A percentile compares a stretch with the other conserved stretches of the same genome.
Conservation (phyloP, 2,888 invertebrate genomes). For the Thereva unica region DNA sequence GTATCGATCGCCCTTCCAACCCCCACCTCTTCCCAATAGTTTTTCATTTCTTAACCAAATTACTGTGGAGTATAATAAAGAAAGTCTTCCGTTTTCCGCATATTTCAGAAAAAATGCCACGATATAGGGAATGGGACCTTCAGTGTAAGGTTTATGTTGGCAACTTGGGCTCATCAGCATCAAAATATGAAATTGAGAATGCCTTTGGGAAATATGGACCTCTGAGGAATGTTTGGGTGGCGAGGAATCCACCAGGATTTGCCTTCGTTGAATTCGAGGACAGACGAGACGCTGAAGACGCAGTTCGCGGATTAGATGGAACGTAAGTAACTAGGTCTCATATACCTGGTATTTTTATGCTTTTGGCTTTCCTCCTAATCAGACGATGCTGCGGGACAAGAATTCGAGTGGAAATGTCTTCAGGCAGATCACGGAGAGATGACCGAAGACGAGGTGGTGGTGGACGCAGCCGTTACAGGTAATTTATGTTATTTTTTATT, state of each 20-base stretch:
- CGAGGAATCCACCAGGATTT: slow-evolving; percentile 87
- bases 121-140: slow-evolving; percentile 74
- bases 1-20: no score
- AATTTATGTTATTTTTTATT: slow-evolving; percentile 20
- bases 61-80: no score
- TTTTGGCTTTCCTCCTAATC: slow-evolving; percentile 46
- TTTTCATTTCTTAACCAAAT: no score
- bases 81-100: no score
- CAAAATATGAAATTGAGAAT: slow-evolving; percentile 82
- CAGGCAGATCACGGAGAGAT: slow-evolving; percentile 77
- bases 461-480: slow-evolving; percentile 48
- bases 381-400: slow-evolving; percentile 88
- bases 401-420: slow-evolving; percentile 92
- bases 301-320: slow-evolving; percentile 78
- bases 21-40: no score
- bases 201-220: slow-evolving; percentile 85
- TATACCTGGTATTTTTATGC: background rate
- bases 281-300: slow-evolving; percentile 82
- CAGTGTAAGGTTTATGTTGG: slow-evolving; percentile 90
- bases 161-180: slow-evolving; percentile 83
- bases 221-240: slow-evolving; percentile 87
- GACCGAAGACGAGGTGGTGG: slow-evolving; percentile 61
- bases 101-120: slow-evolving; percentile 50
- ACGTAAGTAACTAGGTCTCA: slow-evolving; percentile 64
- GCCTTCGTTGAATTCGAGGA: slow-evolving; percentile 89